Evolutionary conservation across 2,113 vertebrate species (phyloP).

Genomic region (Bufo bufo): DNA sequence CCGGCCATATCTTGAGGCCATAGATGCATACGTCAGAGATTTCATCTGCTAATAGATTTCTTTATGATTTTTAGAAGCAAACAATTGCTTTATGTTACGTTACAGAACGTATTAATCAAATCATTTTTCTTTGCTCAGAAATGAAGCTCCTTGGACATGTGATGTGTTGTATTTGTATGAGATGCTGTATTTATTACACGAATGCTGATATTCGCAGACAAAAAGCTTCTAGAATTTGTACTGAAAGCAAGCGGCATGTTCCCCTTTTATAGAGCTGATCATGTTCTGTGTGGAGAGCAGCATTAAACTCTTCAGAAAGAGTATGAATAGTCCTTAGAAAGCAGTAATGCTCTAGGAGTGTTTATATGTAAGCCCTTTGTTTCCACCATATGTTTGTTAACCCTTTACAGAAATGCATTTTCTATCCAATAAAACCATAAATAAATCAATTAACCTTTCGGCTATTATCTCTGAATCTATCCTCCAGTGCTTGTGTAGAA

Average conservation of each 20-base stretch:
- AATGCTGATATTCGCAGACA: not conserved
- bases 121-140: not conserved
- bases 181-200: not conserved
- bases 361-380: not conserved
- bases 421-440: not conserved
- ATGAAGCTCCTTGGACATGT: not conserved
- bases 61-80: too few relatives aligned
- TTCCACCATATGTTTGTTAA: not conserved
- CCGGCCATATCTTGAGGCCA: too few relatives aligned
- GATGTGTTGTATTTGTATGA: not conserved
- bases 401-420: not conserved
- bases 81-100: too few relatives aligned
- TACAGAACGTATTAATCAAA: not conserved
- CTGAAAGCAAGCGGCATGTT: not conserved
- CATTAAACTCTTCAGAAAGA: conserved; percentile 12
- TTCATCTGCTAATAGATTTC: too few relatives aligned
- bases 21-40: too few relatives aligned
- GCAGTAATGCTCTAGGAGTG: not conserved
- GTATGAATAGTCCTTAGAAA: not conserved
- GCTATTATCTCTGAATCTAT: not conserved
- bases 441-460: not conserved
- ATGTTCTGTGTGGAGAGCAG: not conserved
- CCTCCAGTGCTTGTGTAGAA: too few relatives aligned
- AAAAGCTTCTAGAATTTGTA: not conserved
- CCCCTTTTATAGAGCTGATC: not conserved